Base-by-base conservation (phyloP, 2,888 invertebrate species). In the Tetheella fluctuosa region DNA sequence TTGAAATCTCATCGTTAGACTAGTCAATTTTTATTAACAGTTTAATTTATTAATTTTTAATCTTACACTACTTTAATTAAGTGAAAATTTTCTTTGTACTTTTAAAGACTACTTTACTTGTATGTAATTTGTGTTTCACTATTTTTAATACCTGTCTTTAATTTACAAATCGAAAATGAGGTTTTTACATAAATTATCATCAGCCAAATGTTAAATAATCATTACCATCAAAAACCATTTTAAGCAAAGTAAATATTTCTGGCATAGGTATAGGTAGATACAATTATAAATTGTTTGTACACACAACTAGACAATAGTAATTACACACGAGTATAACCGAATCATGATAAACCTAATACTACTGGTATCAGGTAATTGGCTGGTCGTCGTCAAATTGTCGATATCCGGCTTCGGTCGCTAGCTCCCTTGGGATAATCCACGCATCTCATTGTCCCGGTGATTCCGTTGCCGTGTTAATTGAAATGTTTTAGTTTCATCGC, bases 1-100 rank as follows among this genome's bases (percentile, higher is more conserved):
- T 85, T 83, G 80, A 84, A 84, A 84, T 79, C 76, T 70, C 70
- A 66, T 65, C 70, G 68, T 68, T 69, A 56, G 67, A 69, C 62
- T 63, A 64, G 17, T 23, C 20, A 37, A 37, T 55, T 37, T 55
- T 55, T 55, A 12, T 23, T 23, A 23, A 25, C 15, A 53, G 34
- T 25, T 20, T 23, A 23, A 10, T 23, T 30, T 37, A 12, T 23
- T 15, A 12, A 5, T 17, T 55, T 55, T 20, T 20, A 34, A 34
- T 13, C 2, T 34, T 13, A 34, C 10, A 8, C 10, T 10, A 30
- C 7, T 10, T 30, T 7, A 30, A 30, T 10, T 10, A 10, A n/a
- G n/a, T n/a, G n/a, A n/a, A n/a, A n/a, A n/a, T n/a, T n/a, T n/a
- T n/a, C n/a, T n/a, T n/a, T n/a, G n/a, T n/a, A n/a, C n/a, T n/a